These are phyloP conservation scores for Erethizon dorsatum DNA, from an alignment of 2,797 vertebrate genomes.

Conservation along the genomic window DNA sequence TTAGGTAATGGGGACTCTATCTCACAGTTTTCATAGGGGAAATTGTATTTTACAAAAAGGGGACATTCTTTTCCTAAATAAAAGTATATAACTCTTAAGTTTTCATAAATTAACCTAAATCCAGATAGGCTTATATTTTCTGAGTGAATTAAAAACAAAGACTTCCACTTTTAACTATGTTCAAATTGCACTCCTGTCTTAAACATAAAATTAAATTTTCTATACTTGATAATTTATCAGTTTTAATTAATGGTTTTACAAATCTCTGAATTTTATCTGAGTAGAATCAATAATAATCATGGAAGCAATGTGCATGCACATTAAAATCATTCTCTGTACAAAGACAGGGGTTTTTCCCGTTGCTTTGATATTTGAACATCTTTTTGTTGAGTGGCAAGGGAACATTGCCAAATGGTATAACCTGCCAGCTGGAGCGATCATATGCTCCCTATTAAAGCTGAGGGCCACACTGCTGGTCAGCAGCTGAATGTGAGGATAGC, in stretches of 20 bases:
- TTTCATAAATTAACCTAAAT: conserved; percentile 18
- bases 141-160: not conserved
- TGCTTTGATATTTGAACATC: conserved; percentile 70
- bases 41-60: conserved; percentile 38
- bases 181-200: not conserved
- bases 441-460: conserved; percentile 73
- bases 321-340: conserved; percentile 51
- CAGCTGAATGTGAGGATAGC: conserved; percentile 70
- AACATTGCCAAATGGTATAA: conserved; percentile 75
- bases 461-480: conserved; percentile 66
- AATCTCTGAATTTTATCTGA: conserved; percentile 24
- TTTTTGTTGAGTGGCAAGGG: conserved; percentile 69
- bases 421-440: conserved; percentile 82
- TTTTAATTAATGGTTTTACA: not conserved
- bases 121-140: conserved; percentile 11
- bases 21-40: not conserved
- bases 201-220: conserved; percentile 36
- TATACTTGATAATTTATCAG: not conserved
- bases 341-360: conserved; percentile 69
- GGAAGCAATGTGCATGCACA: not conserved
- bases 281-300: not conserved
- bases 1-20: not conserved
- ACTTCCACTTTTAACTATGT: not conserved
- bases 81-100: not conserved
- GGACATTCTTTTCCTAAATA: not conserved